A percentile compares a stretch with the other conserved stretches of the same genome.
Evolutionary conservation across 2,888 invertebrate genomes (phyloP).

Genomic region (Diaphora mendica): DNA sequence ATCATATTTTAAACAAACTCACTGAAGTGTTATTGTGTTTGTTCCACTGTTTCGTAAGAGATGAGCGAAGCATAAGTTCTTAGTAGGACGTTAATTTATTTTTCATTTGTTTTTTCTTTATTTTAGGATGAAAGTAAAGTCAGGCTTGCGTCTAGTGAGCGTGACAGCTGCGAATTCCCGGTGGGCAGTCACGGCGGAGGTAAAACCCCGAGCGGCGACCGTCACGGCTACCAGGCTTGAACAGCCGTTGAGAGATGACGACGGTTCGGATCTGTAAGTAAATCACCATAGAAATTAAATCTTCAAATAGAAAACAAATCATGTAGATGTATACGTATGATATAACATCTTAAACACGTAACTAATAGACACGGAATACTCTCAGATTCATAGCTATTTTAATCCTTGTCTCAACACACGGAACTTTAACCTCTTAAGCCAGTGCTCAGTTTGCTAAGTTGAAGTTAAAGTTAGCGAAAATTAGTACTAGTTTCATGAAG

Average conservation of each 20-base stretch:
- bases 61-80: neutral
- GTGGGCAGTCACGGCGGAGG: slow-evolving; percentile 96
- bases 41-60: neutral
- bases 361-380: neutral
- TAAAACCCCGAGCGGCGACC: slow-evolving; percentile 94
- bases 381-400: neutral
- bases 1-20: slow-evolving; percentile 6
- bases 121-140: slow-evolving; percentile 94
- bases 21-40: neutral
- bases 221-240: slow-evolving; percentile 92
- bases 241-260: slow-evolving; percentile 77
- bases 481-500: neutral
- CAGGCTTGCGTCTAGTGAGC: slow-evolving; percentile 93
- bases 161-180: slow-evolving; percentile 91
- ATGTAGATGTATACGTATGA: neutral
- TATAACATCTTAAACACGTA: neutral
- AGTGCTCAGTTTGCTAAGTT: neutral
- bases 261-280: slow-evolving; percentile 72
- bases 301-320: neutral
- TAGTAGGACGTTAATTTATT: neutral
- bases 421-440: neutral
- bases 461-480: neutral
- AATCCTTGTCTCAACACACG: neutral
- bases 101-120: slow-evolving; percentile 25
- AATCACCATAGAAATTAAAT: neutral